Evolutionary conservation across 1,140 invertebrate genomes (phyloP).

Genomic region (Oreohelix idahoensis): DNA sequence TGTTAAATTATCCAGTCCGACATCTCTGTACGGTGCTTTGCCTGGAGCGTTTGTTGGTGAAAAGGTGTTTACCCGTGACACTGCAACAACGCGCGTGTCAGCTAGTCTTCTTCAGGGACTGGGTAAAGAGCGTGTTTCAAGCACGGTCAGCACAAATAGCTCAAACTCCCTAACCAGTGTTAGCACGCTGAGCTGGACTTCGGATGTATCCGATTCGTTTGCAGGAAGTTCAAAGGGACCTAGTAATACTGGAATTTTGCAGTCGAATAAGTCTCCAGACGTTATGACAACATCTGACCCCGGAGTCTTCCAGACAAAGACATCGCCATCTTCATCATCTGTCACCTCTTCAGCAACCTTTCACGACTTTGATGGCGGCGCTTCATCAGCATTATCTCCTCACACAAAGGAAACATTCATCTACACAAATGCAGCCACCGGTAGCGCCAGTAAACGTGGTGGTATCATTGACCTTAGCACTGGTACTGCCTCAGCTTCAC

Average conservation of each 20-base stretch:
- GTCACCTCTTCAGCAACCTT: not conserved
- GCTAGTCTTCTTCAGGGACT: constrained; percentile 53
- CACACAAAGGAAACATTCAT: not conserved
- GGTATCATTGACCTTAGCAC: constrained; percentile 23
- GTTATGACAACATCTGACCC: constrained; percentile 30
- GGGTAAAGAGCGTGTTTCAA: constrained; percentile 47
- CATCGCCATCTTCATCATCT: not conserved
- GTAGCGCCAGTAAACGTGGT: constrained; percentile 10
- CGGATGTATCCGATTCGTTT: constrained; percentile 47
- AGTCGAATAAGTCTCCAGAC: not conserved
- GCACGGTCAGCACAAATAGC: constrained; percentile 58
- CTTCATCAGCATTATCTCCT: not conserved
- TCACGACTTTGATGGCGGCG: not conserved
- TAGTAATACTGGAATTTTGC: not conserved
- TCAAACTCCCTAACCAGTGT: constrained; percentile 64
- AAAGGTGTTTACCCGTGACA: constrained; percentile 71
- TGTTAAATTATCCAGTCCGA: constrained; percentile 29
- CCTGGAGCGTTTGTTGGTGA: constrained; percentile 60
- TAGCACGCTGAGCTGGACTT: constrained; percentile 58
- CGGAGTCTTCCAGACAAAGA: not conserved
- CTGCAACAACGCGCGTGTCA: constrained; percentile 67
- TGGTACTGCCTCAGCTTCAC: not conserved
- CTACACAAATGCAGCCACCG: not conserved
- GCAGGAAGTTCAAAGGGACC: constrained; percentile 3
- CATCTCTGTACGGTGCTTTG: constrained; percentile 23